Conservation (phyloP, 2,113 vertebrate genomes). For the Brachyhypopomus occidentalis region DNA sequence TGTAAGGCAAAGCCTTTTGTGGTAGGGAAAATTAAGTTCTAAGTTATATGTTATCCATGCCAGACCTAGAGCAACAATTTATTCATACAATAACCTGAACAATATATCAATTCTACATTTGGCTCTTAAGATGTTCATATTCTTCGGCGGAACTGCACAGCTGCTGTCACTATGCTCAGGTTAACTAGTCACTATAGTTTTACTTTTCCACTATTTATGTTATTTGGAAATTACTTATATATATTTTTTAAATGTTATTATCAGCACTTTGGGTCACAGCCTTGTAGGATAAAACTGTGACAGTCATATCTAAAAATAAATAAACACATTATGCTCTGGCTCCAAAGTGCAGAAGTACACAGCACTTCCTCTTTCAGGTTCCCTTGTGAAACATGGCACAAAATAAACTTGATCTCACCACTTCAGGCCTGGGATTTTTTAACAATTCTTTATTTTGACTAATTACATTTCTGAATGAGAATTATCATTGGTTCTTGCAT, state of each 20-base stretch:
- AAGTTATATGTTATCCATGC: background rate
- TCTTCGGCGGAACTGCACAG: background rate
- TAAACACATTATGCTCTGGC: slow-evolving; percentile 31
- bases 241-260: too few species aligned
- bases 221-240: too few species aligned
- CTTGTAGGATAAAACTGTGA: slow-evolving; percentile 1
- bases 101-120: background rate
- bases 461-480: background rate
- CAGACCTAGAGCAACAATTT: background rate
- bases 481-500: background rate
- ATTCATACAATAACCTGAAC: background rate
- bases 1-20: too few species aligned
- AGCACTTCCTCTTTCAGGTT: slow-evolving; percentile 37
- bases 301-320: slow-evolving; percentile 36
- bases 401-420: background rate
- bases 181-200: too few species aligned
- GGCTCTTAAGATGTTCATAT: background rate
- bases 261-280: slow-evolving; percentile 6
- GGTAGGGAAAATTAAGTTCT: too few species aligned
- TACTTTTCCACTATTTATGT: too few species aligned
- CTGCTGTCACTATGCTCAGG: too few species aligned
- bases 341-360: slow-evolving; percentile 23
- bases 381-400: slow-evolving; percentile 33
- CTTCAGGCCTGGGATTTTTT: background rate
- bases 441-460: background rate